Conservation (phyloP, 2,888 invertebrate genomes). For the Dione vanillae region DNA sequence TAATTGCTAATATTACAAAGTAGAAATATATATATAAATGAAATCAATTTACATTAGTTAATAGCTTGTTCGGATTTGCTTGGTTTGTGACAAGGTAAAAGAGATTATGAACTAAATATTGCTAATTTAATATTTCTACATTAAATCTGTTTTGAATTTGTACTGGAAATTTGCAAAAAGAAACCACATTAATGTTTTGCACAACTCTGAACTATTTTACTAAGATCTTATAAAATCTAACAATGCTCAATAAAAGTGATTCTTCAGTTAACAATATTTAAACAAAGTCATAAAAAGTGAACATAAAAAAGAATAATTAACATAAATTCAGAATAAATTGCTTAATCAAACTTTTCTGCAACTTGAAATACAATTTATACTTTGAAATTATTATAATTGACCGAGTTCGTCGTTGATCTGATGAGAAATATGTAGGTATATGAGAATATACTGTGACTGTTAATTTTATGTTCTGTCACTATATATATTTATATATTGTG, state of each 20-base stretch:
- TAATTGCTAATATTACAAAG: background rate
- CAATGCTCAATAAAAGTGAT: conserved; percentile 1
- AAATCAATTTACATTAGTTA: background rate
- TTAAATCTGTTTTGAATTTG: background rate
- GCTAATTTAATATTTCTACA: no score
- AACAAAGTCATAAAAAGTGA: conserved; percentile 27
- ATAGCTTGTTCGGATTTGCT: background rate
- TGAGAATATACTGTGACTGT: background rate
- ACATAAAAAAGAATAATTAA: conserved; percentile 43
- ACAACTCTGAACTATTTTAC: background rate
- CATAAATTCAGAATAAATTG: conserved; percentile 44
- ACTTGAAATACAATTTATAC: conserved; percentile 44
- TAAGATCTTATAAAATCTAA: background rate
- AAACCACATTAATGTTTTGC: background rate
- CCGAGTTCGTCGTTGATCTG: conserved; percentile 8
- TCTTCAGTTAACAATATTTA: conserved; percentile 20
- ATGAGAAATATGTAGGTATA: background rate
- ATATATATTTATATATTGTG: no score
- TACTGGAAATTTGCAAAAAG: background rate
- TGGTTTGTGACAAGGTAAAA: background rate
- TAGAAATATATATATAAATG: background rate
- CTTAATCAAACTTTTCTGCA: conserved; percentile 48
- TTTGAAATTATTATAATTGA: conserved; percentile 39
- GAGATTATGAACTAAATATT: background rate
- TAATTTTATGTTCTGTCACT: background rate